Evolutionary conservation across 2,797 vertebrate genomes (phyloP), one percentile per base, ranked within the genome.

Genomic region (Adrianichthys oophorus): DNA sequence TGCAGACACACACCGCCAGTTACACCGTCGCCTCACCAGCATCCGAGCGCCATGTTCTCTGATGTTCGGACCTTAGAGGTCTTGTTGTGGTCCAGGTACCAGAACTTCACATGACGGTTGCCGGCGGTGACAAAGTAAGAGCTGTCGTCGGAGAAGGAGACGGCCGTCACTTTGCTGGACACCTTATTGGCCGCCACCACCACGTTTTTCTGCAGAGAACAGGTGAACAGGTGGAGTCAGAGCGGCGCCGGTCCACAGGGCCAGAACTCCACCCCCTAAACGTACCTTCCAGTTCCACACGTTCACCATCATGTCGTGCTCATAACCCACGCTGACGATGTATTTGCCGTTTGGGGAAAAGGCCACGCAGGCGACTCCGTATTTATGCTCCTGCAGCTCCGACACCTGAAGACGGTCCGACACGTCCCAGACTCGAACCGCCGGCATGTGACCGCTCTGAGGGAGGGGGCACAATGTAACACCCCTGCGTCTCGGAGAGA

Each of bases 241-340:
- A n/a, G 6, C 5, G 17, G 15, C 15, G 42, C 16, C 41, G 41
- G 41, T 42, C 41, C 3, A 4, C 32, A 12, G 32, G 8, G 10
- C 2, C 12, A 13, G 32, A 8, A 17, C 18, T 45, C 44, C 18
- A 5, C 17, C 19, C 12, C 1, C 7, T 26, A 1, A 13, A 15
- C 10, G 10, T 41, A 72, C 97, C 95, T 99, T 98, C 97, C 97
- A 99, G 59, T 94, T 94, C 97, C 97, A 99, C 41, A 99, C 97
- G 0, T 97, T 97, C 73, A 99, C 94, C 59, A 97, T 97, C 97
- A 98, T 99, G 89, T 99, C 97, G 17, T 98, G 97, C 58, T 98
- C 95, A 87, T 98, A 98, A 0, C 97, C 97, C 73, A 99, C 96
- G 0, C 96, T 98, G 68, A 98, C 93, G 1, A 99, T 97, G 87